These are phyloP conservation scores for Schizaphis graminum DNA, from an alignment of 2,888 invertebrate species.

Conservation along the genomic window DNA sequence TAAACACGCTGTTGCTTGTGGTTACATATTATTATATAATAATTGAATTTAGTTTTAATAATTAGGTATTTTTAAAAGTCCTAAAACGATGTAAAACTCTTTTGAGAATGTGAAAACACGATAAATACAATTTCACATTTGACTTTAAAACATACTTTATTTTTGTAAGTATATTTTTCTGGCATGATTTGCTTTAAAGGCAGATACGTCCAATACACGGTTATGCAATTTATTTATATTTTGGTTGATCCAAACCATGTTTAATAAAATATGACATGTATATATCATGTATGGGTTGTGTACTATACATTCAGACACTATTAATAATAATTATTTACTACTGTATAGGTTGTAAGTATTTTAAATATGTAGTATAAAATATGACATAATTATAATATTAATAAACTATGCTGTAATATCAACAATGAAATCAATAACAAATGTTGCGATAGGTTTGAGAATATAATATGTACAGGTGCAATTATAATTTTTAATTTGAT, in stretches of 20 bases:
- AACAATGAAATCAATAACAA: too few species aligned
- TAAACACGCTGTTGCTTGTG: neutral
- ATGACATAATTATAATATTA: too few species aligned
- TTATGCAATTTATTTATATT: neutral
- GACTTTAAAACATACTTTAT: neutral
- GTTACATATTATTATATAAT: neutral
- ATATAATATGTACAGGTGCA: too few species aligned
- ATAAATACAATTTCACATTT: neutral
- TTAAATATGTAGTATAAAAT: neutral
- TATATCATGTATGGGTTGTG: neutral
- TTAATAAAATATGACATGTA: neutral
- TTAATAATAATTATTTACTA: neutral
- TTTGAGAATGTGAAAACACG: too few species aligned
- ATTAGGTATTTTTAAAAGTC: neutral
- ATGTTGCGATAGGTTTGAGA: too few species aligned
- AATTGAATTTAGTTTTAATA: neutral
- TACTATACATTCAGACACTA: neutral
- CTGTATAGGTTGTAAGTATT: neutral
- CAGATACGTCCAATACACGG: too few species aligned
- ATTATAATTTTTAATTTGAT: too few species aligned
- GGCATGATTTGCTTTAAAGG: too few species aligned
- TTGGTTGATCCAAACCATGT: neutral
- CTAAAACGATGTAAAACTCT: neutral
- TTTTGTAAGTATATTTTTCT: too few species aligned
- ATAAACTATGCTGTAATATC: too few species aligned